Conservation (phyloP, 37 sponge, comb jelly and placozoan species). For the Petrosia ficiformis region DNA sequence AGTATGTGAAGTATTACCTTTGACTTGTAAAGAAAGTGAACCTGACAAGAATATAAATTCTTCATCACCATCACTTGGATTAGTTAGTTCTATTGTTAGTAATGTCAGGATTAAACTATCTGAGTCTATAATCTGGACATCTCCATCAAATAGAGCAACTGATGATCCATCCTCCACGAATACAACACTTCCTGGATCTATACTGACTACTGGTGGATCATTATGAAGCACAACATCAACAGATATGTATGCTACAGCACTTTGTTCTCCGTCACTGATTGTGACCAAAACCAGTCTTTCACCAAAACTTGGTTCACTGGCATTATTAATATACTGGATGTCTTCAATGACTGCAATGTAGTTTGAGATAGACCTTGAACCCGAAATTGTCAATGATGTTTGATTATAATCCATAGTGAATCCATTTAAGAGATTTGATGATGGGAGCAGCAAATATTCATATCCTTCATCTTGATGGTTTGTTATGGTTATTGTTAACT, state of each 20-base stretch:
- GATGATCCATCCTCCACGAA: constrained; percentile 16
- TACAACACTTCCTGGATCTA: background rate
- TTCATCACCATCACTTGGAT: constrained; percentile 10
- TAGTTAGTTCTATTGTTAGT: constrained; percentile 11
- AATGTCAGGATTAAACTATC: constrained; percentile 18
- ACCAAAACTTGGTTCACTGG: constrained; percentile 29
- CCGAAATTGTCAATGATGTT: constrained; percentile 12
- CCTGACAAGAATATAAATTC: constrained; percentile 16
- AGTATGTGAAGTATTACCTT: background rate
- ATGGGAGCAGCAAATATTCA: constrained; percentile 16
- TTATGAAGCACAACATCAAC: constrained; percentile 8
- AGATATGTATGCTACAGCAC: background rate
- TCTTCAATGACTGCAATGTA: constrained; percentile 15
- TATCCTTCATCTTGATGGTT: constrained; percentile 6
- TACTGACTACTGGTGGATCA: constrained; percentile 34
- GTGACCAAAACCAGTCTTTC: constrained; percentile 10
- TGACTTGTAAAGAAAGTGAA: background rate
- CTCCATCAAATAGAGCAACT: background rate
- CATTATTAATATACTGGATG: constrained; percentile 43
- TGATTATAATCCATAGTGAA: no score
- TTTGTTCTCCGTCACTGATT: constrained; percentile 16
- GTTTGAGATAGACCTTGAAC: constrained; percentile 7
- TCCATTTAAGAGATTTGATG: background rate
- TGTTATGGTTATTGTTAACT: constrained; percentile 3
- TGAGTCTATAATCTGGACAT: constrained; percentile 27